Evolutionary conservation across 1,140 invertebrate species (phyloP).

Genomic region (Arion vulgaris): DNA sequence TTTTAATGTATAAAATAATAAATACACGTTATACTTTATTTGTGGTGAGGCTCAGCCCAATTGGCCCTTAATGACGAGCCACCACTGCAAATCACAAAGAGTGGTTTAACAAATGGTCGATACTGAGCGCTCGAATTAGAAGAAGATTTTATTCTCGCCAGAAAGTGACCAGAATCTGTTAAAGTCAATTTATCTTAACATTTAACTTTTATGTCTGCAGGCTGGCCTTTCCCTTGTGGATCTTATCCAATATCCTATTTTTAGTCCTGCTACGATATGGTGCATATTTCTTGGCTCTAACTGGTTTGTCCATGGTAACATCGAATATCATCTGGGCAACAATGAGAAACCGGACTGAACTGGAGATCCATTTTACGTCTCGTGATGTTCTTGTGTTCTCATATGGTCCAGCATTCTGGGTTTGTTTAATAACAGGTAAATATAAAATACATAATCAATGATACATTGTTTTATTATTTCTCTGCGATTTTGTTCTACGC

Average conservation of each 20-base stretch:
- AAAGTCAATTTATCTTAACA: too few relatives aligned
- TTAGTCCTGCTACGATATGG: conserved; percentile 94
- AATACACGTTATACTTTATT: too few relatives aligned
- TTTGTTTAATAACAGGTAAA: conserved; percentile 88
- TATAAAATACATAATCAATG: background rate
- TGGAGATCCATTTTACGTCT: conserved; percentile 82
- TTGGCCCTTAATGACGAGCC: too few relatives aligned
- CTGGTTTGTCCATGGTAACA: conserved; percentile 78
- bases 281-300: conserved; percentile 89
- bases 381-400: conserved; percentile 73
- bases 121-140: too few relatives aligned
- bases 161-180: too few relatives aligned
- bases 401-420: conserved; percentile 95
- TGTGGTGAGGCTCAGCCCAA: too few relatives aligned
- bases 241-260: conserved; percentile 92
- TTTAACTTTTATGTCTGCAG: conserved; percentile 74
- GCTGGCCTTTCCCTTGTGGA: conserved; percentile 90
- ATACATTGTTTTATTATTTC: too few relatives aligned
- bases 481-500: too few relatives aligned
- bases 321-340: conserved; percentile 88
- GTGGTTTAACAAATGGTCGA: too few relatives aligned
- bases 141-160: too few relatives aligned
- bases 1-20: too few relatives aligned
- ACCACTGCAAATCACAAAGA: too few relatives aligned
- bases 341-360: conserved; percentile 84